Conservation (phyloP, 2,888 invertebrate genomes). For the Artemia sinica region DNA sequence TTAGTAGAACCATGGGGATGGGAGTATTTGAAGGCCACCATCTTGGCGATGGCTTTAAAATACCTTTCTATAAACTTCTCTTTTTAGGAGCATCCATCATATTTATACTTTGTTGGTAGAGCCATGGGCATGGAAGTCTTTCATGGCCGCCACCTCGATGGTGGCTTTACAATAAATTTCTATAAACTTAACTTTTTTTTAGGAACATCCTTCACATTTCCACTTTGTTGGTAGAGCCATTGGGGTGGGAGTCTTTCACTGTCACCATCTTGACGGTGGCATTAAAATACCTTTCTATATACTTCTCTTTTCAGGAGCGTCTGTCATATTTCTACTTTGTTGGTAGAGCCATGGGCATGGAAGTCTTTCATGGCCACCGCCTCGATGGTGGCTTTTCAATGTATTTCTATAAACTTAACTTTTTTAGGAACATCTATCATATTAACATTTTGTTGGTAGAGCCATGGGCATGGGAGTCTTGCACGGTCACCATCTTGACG, state of each 20-base stretch:
- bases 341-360: neutral
- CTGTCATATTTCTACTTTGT: slow-evolving; percentile 5
- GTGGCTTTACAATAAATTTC: slow-evolving; percentile 89
- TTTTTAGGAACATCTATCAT: slow-evolving; percentile 70
- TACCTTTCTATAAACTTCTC: slow-evolving; percentile 69
- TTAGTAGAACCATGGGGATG: slow-evolving; percentile 82
- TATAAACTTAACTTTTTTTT: slow-evolving; percentile 42
- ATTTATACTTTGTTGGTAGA: slow-evolving; percentile 92
- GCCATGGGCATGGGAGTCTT: no score
- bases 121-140: slow-evolving; percentile 89
- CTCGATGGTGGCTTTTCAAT: no score
- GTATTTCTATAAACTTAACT: no score
- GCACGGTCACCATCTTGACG: no score
- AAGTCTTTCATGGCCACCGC: neutral
- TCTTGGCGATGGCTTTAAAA: slow-evolving; percentile 86
- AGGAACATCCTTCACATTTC: slow-evolving; percentile 88
- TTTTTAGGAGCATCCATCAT: slow-evolving; percentile 71
- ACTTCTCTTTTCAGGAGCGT: no score
- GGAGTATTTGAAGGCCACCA: slow-evolving; percentile 94
- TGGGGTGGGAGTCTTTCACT: slow-evolving; percentile 90
- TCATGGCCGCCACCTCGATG: slow-evolving; percentile 89
- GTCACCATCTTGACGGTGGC: slow-evolving; percentile 87
- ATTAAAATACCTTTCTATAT: slow-evolving; percentile 95
- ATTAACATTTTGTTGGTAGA: slow-evolving; percentile 92
- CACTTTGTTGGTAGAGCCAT: slow-evolving; percentile 90